Evolutionary conservation across 2,113 vertebrate genomes (phyloP), one percentile per base, ranked within the genome.

Genomic region (Pelobates fuscus): DNA sequence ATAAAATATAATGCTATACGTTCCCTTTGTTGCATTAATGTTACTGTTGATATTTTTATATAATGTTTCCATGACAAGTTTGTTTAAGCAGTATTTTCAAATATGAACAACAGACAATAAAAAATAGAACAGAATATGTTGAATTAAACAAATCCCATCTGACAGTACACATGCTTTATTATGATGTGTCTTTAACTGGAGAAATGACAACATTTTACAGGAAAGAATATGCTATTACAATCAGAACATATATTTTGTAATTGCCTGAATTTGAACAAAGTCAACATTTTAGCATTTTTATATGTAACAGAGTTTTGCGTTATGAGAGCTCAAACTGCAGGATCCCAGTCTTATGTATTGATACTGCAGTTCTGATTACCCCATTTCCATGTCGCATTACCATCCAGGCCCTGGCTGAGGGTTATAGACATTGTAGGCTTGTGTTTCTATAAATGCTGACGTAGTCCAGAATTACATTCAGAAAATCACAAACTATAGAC

Each of bases 111-210:
- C 17, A 49, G 15, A 49, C 4, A 49, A 49, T 49, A 49, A 1
- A 49, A 49, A 17, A 49, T 12, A 1, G 44, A 49, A 3, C 10
- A 49, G 15, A 49, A 49, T 18, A 49, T 59, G 57, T 59, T 17
- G 12, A 44, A 8, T 8, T 14, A 65, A 37, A 43, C 32, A 66
- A 66, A 29, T 10, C 58, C 41, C 23, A 66, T 23, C 64, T 66
- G 43, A 27, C 41, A 26, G 23, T 66, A 17, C 23, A 60, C 15
- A 66, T 66, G 41, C 6, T 26, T 49, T 49, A 66, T 26, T 20
- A 10, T 66, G 14, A 10, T 66, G 21, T 43, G 2, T 17, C 24
- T 46, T 8, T 66, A 6, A 25, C 23, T 11, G 15, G 44, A 49
- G 44, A 49, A 12, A 46, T 46, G 11, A 46, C 12, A 46, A 17